Base-by-base conservation (phyloP, 2,113 vertebrate species). In the Ctenodactylus gundi region DNA sequence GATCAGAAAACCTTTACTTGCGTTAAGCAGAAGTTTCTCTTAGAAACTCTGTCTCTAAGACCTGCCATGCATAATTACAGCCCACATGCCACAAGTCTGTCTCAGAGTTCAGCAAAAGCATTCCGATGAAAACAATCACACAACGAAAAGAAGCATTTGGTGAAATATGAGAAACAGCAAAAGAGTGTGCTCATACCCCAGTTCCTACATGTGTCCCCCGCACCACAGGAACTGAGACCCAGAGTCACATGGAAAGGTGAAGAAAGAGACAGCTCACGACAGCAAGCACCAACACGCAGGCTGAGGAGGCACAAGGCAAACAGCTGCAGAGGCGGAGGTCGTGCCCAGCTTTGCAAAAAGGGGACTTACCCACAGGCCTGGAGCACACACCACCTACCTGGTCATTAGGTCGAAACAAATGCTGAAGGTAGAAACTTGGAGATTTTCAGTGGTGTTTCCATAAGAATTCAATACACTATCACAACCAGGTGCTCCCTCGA, bases 361-460 rank as follows among this genome's bases (percentile, higher is more conserved):
- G 91, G 93, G 68, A 83, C 94, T 93, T 89, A 97, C 93, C 96
- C 95, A 96, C 73, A 96, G 93, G 95, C 90, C 83, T 85, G 96
- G 72, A 95, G 91, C 83, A 97, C 98, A 98, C 78, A 97, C 81
- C 94, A 88, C 73, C 95, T 97, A 97, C 89, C 84, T 96, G 85
- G 89, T 73, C 29, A 6, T 92, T 93, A 93, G 94, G 96, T 93
- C 89, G 94, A 97, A 97, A 98, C 88, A 97, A 98, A 96, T 11
- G 25, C 70, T 95, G 82, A 93, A 80, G 87, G 90, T 55, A 82
- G 93, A 94, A 96, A 84, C 51, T 91, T 70, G 92, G 64, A 96
- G 94, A 85, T 83, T 96, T 97, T 93, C 85, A 83, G 39, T 41
- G 57, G 62, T 81, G 93, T 9, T 0, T 75, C 94, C 97, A 97